Evolutionary conservation across 2,888 invertebrate genomes (phyloP).

Genomic region (Tipula vernalis): DNA sequence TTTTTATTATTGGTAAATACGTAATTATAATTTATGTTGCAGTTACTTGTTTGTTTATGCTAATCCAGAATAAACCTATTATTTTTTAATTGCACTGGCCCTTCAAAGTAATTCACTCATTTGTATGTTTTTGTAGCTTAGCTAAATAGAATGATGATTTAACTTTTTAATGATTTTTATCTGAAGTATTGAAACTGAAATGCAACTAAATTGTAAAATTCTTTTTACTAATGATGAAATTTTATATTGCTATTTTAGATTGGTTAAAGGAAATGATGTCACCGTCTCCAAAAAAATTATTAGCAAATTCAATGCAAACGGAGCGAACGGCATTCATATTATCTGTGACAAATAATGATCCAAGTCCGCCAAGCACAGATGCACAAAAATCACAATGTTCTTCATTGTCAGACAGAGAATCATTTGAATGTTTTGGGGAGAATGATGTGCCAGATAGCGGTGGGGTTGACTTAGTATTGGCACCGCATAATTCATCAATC

Average conservation of each 20-base stretch:
- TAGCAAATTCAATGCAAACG: constrained; percentile 12
- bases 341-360: constrained; percentile 27
- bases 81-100: too few relatives aligned
- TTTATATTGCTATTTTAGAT: not conserved
- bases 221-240: not conserved
- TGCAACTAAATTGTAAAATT: not conserved
- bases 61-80: too few relatives aligned
- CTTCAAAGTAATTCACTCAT: not conserved
- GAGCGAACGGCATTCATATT: constrained; percentile 21
- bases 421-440: constrained; percentile 69
- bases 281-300: constrained; percentile 25
- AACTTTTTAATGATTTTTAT: not conserved
- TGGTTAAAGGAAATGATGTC: constrained; percentile 23
- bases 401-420: constrained; percentile 63
- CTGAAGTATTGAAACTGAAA: too few relatives aligned
- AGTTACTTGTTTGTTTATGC: too few relatives aligned
- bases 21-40: too few relatives aligned
- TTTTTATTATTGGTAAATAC: too few relatives aligned
- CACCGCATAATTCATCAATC: constrained; percentile 29
- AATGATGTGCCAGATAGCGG: constrained; percentile 27
- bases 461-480: constrained; percentile 32
- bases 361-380: constrained; percentile 35
- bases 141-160: not conserved
- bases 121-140: not conserved
- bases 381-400: constrained; percentile 37